Base-by-base conservation (phyloP, 2,888 invertebrate species). In the Tyria jacobaeae region DNA sequence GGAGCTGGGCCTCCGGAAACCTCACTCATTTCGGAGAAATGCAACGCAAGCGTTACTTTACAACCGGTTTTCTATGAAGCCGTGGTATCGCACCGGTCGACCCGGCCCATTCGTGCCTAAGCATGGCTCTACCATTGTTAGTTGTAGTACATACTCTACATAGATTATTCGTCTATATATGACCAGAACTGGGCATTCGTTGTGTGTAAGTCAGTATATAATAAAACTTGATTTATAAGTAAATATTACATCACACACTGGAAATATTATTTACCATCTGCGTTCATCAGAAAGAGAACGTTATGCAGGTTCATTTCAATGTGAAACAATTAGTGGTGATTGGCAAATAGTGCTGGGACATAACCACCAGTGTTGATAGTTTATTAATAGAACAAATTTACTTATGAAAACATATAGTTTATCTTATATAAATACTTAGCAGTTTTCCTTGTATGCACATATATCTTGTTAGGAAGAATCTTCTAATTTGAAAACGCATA, bases 321-420 rank as follows among this genome's bases (percentile, higher is more conserved):
- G 21, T 51, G 5, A 50, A 56, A 51, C 27, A 62, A 58, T 17
- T 21, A 21, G 21, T 50, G 47, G 9, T 52, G 21, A 27, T 17
- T 25, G 34, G 53, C 31, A 58, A 68, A 62, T 58, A 62, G 39
- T 31, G 31, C 49, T 49, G 47, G 44, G 50, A 48, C 62, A 64
- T 64, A 62, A 64, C 54, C 57, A 14, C 14, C 41, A 64, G 39
- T 65, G 63, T 65, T 48, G 56, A 70, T 59, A 66, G 66, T 68
- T 66, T 66, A 62, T 64, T 66, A 70, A 48, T 60, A 52, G 52
- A 47, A 62, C 25, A 60, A 34, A 64, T 69, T 66, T 64, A 60
- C 56, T 58, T 61, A 66, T 66, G 65, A 67, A 71, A 68, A 68
- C 57, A 60, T 68, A 60, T 62, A 72, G 57, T 66, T 66, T 56